Evolutionary conservation across 2,113 vertebrate genomes (phyloP).

Genomic region (Bubo blakistoni): DNA sequence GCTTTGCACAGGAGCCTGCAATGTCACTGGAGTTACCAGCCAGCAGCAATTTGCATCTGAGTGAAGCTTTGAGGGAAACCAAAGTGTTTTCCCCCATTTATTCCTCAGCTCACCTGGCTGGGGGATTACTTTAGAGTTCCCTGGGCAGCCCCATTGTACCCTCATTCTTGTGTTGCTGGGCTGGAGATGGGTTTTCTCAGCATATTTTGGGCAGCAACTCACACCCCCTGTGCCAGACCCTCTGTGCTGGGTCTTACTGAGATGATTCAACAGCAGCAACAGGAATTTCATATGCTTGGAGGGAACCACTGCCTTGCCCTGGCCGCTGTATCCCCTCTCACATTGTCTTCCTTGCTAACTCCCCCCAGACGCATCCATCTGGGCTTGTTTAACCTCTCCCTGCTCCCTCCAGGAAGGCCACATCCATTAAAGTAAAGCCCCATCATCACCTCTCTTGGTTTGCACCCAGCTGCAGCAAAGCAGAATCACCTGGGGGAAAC

Average conservation of each 20-base stretch:
- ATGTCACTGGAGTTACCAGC: neutral
- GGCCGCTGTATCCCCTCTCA: neutral
- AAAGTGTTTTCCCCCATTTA: neutral
- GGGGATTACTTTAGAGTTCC: neutral
- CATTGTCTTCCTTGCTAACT: rapidly evolving
- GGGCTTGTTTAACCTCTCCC: neutral
- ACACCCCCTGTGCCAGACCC: neutral
- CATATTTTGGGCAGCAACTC: neutral
- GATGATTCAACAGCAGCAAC: neutral
- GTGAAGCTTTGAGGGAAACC: neutral
- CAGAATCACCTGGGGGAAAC: neutral
- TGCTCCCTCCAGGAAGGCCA: neutral
- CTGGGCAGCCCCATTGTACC: neutral
- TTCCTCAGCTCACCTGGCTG: rapidly evolving
- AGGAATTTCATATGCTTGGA: rapidly evolving
- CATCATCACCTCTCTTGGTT: neutral
- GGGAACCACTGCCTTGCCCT: neutral
- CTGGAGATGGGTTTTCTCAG: neutral
- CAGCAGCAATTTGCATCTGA: neutral
- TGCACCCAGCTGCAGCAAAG: neutral
- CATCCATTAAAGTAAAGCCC: neutral
- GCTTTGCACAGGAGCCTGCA: neutral
- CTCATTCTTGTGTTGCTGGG: neutral
- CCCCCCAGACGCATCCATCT: rapidly evolving
- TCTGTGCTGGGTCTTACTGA: neutral